Percentiles rank a stretch among this genome's conserved stretches.
Evolutionary conservation across 2,797 vertebrate species (phyloP).

Genomic region (Graptemys geographica): DNA sequence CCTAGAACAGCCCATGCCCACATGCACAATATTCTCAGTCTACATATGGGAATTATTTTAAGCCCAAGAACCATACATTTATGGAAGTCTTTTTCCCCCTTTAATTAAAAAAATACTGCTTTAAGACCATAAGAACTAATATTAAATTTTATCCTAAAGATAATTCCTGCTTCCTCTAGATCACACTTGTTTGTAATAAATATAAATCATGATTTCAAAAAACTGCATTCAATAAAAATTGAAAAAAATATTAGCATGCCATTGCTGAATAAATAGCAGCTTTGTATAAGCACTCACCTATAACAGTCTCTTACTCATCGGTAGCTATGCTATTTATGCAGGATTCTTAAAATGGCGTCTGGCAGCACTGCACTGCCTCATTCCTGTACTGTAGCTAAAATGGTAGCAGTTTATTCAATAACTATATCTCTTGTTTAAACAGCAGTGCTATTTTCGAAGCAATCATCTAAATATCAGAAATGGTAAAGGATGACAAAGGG

Average conservation of each 20-base stretch:
- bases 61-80: conserved; percentile 71
- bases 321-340: conserved; percentile 88
- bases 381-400: conserved; percentile 86
- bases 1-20: conserved; percentile 71
- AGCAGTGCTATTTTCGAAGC: conserved; percentile 73
- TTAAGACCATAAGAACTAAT: conserved; percentile 73
- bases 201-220: conserved; percentile 75
- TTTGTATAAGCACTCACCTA: conserved; percentile 87
- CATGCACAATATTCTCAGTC: conserved; percentile 64
- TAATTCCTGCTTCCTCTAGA: conserved; percentile 71
- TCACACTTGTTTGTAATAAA: conserved; percentile 74
- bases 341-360: conserved; percentile 89
- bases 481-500: conserved; percentile 76
- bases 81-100: conserved; percentile 67
- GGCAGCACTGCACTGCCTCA: conserved; percentile 85
- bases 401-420: conserved; percentile 86
- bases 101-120: conserved; percentile 67
- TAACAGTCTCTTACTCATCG: conserved; percentile 87
- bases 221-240: conserved; percentile 79
- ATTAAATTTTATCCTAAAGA: conserved; percentile 73
- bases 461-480: conserved; percentile 79
- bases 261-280: conserved; percentile 81
- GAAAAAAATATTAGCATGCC: conserved; percentile 80
- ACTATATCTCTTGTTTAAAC: conserved; percentile 76
- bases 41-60: conserved; percentile 69